Percentiles rank a stretch among this genome's conserved stretches.
These are phyloP conservation scores for Empis stercorea DNA, from an alignment of 2,888 invertebrate species.

Conservation along the genomic window DNA sequence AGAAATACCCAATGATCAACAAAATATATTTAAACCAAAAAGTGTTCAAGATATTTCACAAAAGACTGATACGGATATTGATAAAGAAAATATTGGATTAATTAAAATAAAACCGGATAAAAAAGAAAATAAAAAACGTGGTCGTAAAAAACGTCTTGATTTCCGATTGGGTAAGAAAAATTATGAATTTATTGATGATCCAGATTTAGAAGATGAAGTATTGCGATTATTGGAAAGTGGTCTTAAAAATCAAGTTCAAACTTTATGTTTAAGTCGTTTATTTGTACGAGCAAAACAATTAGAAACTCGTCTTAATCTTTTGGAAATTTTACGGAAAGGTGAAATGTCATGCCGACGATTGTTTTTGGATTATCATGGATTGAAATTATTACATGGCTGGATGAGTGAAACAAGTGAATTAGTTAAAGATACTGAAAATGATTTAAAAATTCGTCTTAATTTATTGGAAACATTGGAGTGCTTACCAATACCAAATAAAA, in stretches of 20 bases:
- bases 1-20: slow-evolving; percentile 10
- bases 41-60: background rate
- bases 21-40: background rate
- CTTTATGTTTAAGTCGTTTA: slow-evolving; percentile 74
- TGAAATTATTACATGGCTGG: slow-evolving; percentile 84
- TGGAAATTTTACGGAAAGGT: slow-evolving; percentile 65
- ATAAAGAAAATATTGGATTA: slow-evolving; percentile 5
- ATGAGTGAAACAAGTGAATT: slow-evolving; percentile 52
- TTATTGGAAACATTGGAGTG: slow-evolving; percentile 67
- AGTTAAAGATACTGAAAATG: slow-evolving; percentile 14
- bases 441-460: slow-evolving; percentile 45
- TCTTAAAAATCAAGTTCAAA: slow-evolving; percentile 79
- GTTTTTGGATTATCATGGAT: slow-evolving; percentile 87
- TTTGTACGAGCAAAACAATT: slow-evolving; percentile 85
- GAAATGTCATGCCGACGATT: slow-evolving; percentile 72
- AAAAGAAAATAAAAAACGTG: slow-evolving; percentile 25
- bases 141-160: slow-evolving; percentile 13
- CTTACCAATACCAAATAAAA: slow-evolving; percentile 86
- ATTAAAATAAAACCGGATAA: slow-evolving; percentile 6
- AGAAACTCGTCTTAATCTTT: slow-evolving; percentile 58
- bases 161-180: slow-evolving; percentile 25
- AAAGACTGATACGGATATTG: background rate
- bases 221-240: slow-evolving; percentile 64
- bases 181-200: slow-evolving; percentile 47
- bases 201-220: slow-evolving; percentile 73